Conservation (phyloP, 2,888 invertebrate genomes). For the Aplocera efformata region DNA sequence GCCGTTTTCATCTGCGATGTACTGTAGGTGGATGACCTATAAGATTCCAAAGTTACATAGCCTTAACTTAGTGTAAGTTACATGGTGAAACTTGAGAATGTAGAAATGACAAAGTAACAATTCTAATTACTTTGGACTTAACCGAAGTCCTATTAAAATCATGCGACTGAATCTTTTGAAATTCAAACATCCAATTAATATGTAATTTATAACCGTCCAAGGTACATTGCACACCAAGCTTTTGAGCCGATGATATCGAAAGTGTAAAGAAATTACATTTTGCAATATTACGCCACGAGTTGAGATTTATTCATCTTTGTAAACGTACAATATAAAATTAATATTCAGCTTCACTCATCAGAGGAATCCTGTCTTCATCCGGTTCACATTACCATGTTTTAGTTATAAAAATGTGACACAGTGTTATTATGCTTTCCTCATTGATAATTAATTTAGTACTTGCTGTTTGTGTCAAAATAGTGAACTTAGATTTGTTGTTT, state of each 20-base stretch:
- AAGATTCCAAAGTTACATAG: neutral
- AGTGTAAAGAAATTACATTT: constrained; percentile 8
- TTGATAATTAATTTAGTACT: constrained; percentile 10
- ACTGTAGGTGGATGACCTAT: constrained; percentile 82
- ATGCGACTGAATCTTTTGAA: neutral
- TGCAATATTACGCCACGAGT: constrained; percentile 8
- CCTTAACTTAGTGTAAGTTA: no score
- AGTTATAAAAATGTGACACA: constrained; percentile 10
- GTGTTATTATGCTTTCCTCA: constrained; percentile 7
- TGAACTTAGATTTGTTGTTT: neutral
- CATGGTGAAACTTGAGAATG: no score
- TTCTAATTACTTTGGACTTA: no score
- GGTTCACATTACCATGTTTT: constrained; percentile 9
- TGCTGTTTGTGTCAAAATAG: constrained; percentile 1
- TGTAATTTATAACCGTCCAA: neutral
- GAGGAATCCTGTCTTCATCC: constrained; percentile 23
- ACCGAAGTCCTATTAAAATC: neutral
- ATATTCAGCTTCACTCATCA: constrained; percentile 14
- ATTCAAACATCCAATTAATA: no score
- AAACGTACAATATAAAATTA: constrained; percentile 12
- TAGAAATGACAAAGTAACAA: no score
- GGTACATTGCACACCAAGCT: neutral
- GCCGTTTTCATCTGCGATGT: constrained; percentile 87
- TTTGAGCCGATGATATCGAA: neutral
- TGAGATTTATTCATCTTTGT: constrained; percentile 5